Percentiles rank a stretch among this genome's conserved stretches.
Evolutionary conservation across 2,888 invertebrate species (phyloP).

Genomic region (Loripinus fragilis): DNA sequence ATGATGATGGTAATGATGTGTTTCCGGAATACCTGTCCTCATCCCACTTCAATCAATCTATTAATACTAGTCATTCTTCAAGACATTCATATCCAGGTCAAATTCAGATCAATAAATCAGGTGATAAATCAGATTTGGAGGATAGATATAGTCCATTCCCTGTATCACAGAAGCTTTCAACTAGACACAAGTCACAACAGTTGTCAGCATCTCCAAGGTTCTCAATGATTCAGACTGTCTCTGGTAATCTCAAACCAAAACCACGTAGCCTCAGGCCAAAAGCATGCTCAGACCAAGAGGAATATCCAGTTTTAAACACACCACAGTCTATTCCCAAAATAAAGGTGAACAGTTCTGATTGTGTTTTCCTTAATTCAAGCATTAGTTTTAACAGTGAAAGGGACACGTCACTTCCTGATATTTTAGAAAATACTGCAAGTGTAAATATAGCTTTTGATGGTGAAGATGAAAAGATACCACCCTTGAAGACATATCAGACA

Average conservation of each 20-base stretch:
- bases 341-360: not conserved
- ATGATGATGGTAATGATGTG: slow-evolving; percentile 1
- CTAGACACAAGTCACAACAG: not conserved
- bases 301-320: not conserved
- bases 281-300: not conserved
- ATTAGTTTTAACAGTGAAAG: not conserved
- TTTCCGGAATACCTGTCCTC: not conserved
- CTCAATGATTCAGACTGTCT: not conserved
- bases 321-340: not conserved
- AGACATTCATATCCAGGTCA: not conserved
- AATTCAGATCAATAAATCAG: not conserved
- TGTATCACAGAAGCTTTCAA: not conserved
- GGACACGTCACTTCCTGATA: not conserved
- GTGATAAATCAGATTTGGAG: not conserved
- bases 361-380: not conserved
- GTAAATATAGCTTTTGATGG: not conserved
- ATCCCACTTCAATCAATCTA: not conserved
- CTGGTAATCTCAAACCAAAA: slow-evolving; percentile 4
- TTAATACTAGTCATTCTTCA: not conserved
- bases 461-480: not conserved
- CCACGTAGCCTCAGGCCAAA: not conserved
- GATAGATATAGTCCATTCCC: slow-evolving; percentile 1
- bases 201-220: not conserved
- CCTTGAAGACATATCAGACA: not conserved
- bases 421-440: not conserved